A percentile compares a stretch with the other conserved stretches of the same genome.
phyloP scores from a whole-genome alignment of 1,140 invertebrate genomes.

The Bradynema listronoti region DNA sequence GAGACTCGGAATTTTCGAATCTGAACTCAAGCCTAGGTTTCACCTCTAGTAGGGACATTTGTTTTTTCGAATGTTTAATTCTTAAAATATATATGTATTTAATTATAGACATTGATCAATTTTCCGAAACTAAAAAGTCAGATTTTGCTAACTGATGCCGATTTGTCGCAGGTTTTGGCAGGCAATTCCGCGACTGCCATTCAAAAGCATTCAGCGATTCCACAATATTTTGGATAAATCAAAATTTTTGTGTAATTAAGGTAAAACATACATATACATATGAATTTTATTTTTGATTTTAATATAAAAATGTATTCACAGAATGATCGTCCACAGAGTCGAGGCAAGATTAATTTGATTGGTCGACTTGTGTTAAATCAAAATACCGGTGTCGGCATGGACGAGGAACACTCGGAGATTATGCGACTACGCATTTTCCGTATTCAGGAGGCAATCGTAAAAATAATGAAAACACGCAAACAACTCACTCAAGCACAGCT shows the following conservation, averaged over 20 bases:
- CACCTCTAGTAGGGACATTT: too few relatives aligned
- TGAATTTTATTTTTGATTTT: too few relatives aligned
- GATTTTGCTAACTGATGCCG: constrained; percentile 33
- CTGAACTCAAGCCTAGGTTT: too few relatives aligned
- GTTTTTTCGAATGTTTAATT: too few relatives aligned
- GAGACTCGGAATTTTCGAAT: too few relatives aligned
- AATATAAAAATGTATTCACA: too few relatives aligned
- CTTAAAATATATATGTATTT: too few relatives aligned
- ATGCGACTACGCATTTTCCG: constrained; percentile 35
- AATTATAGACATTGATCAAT: constrained; percentile 31
- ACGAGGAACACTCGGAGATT: constrained; percentile 46
- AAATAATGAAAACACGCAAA: constrained; percentile 88
- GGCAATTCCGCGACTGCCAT: too few relatives aligned
- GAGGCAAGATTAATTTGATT: constrained; percentile 42
- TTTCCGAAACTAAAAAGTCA: constrained; percentile 38
- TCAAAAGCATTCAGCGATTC: constrained; percentile 37
- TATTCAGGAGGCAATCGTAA: constrained; percentile 75
- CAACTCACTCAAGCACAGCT: constrained; percentile 69
- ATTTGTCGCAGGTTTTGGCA: too few relatives aligned
- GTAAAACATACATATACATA: constrained; percentile 19
- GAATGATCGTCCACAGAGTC: constrained; percentile 42
- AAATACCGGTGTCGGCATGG: constrained; percentile 22
- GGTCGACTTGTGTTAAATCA: constrained; percentile 34
- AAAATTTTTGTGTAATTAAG: constrained; percentile 38
- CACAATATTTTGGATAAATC: constrained; percentile 46